Percentiles rank a stretch among this genome's conserved stretches.
phyloP scores from a whole-genome alignment of 2,888 invertebrate genomes.

The Penaeus monodon region DNA sequence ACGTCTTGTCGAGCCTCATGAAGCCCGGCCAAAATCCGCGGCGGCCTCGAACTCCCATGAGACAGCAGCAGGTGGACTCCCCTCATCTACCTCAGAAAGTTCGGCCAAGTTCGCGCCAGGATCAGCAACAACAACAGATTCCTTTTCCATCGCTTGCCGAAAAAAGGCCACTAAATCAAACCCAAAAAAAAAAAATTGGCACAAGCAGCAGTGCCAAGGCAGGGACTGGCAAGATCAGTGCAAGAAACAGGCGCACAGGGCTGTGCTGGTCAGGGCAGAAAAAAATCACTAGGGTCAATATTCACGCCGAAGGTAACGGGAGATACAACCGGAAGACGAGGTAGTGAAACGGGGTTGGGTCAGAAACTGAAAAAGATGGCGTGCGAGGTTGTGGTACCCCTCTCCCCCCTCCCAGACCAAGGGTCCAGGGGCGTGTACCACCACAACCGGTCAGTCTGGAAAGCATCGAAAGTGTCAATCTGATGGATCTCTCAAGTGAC shows the following conservation, averaged over 20 bases:
- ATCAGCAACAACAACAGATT: background rate
- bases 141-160: too few relatives aligned
- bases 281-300: constrained; percentile 14
- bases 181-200: too few relatives aligned
- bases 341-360: constrained; percentile 44
- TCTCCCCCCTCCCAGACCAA: constrained; percentile 35
- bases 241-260: background rate
- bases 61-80: constrained; percentile 36
- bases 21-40: constrained; percentile 30
- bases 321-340: constrained; percentile 25
- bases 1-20: constrained; percentile 32
- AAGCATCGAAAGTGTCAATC: constrained; percentile 48
- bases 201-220: too few relatives aligned
- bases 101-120: constrained; percentile 1
- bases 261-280: constrained; percentile 1
- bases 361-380: constrained; percentile 50
- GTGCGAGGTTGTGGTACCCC: constrained; percentile 38
- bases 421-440: constrained; percentile 13
- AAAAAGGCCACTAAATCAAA: too few relatives aligned
- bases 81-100: background rate
- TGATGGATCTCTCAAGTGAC: constrained; percentile 50
- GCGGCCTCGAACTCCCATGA: constrained; percentile 41
- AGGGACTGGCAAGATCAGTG: too few relatives aligned
- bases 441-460: constrained; percentile 41
- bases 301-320: background rate